A percentile compares a stretch with the other conserved stretches of the same genome.
Evolutionary conservation across 53 echinoderm and acorn worm genomes (phyloP).

Genomic region (Temnopleurus reevesii): DNA sequence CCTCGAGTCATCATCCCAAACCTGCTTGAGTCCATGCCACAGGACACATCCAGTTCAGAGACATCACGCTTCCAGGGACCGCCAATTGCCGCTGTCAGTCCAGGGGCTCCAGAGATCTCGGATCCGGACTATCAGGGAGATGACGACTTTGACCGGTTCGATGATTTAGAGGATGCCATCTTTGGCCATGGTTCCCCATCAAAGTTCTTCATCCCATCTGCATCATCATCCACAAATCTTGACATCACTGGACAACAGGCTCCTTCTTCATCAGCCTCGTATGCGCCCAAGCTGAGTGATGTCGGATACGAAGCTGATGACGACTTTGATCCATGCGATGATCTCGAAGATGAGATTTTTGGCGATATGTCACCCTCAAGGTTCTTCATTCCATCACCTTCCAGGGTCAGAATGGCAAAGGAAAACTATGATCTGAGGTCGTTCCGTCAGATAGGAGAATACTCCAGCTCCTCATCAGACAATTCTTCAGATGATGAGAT

Average conservation of each 20-base stretch:
- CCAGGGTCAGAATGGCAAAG: too few species aligned
- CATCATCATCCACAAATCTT: background rate
- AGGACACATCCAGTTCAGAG: background rate
- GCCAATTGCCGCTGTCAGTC: background rate
- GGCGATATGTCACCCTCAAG: background rate
- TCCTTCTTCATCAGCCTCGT: background rate
- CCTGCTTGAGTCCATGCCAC: background rate
- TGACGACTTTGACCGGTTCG: background rate
- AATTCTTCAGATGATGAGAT: background rate
- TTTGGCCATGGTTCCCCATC: background rate
- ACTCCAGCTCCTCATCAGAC: background rate
- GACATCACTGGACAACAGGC: background rate
- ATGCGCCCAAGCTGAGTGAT: background rate
- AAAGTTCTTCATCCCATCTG: background rate
- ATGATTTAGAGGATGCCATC: background rate
- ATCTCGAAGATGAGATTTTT: background rate
- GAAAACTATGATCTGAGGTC: background rate
- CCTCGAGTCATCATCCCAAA: background rate
- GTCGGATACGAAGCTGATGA: slow-evolving; percentile 11
- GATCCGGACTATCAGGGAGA: slow-evolving; percentile 1
- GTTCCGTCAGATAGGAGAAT: background rate
- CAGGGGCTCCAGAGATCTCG: too few species aligned
- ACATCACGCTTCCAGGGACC: too few species aligned
- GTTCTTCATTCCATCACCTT: background rate
- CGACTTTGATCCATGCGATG: slow-evolving; percentile 5